Evolutionary conservation across 2,113 vertebrate species (phyloP), one percentile per base, ranked within the genome.

Genomic region (Dissostichus mawsoni): DNA sequence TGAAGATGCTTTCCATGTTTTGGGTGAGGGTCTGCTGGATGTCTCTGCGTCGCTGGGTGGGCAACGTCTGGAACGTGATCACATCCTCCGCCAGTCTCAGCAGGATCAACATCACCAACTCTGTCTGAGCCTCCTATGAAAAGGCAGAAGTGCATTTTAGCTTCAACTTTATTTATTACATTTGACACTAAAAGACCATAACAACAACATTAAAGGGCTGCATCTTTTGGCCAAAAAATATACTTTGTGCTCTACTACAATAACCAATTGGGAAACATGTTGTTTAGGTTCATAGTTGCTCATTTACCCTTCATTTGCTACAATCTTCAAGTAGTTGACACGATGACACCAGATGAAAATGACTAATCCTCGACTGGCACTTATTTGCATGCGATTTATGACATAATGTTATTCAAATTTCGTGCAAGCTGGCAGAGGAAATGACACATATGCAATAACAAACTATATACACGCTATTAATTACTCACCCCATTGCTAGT

Each of bases 91-190:
- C 98, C 90, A 99, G 81, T 53, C 98, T 95, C 76, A 99, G 87
- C 76, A 99, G 95, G 74, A 99, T 97, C 87, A 99, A 94, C 98
- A 99, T 98, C 86, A 99, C 98, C 92, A 99, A 93, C 83, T 99
- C 98, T 0, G 98, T 98, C 92, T 99, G 98, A 5, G 96, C 96
- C 80, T 97, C 97, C 98, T 99, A 61, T 44, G 33, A 25, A n/a
- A 36, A 59, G 16, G 25, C 33, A 48, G 3, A 56, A 1, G 2
- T 16, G 18, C n/a, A 10, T 52, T 67, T 73, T 8, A 1, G 4
- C 5, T 50, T 33, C n/a, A 4, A 56, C 18, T 36, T 36, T 11
- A 74, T 50, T 52, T 2, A 14, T 16, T 20, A 64, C 0, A 13
- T 47, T 20, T 29, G 4, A 29, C 11, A 45, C 48, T 51, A 10